These are phyloP conservation scores for Drosophila tsacasi DNA, from an alignment of 1,140 invertebrate genomes.

Conservation along the genomic window DNA sequence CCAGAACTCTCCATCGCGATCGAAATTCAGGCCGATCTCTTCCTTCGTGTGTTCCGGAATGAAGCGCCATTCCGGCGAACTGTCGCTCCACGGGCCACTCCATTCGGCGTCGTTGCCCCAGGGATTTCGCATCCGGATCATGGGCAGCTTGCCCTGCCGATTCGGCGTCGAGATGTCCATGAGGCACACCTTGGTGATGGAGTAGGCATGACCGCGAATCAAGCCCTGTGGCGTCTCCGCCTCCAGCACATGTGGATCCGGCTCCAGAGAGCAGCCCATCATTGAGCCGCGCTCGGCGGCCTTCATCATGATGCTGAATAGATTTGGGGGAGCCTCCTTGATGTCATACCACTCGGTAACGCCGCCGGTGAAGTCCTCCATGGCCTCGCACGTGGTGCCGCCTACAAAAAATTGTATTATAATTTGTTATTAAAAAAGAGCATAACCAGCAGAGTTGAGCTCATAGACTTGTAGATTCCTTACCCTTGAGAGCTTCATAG, in stretches of 20 bases:
- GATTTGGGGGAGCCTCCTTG: slow-evolving; percentile 93
- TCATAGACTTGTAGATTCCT: neutral
- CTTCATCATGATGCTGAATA: slow-evolving; percentile 96
- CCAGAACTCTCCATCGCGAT: slow-evolving; percentile 99
- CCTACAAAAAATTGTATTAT: slow-evolving; percentile 86
- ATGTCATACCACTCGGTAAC: slow-evolving; percentile 98
- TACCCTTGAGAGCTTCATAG: slow-evolving; percentile 97
- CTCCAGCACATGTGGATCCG: slow-evolving; percentile 95
- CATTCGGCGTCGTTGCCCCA: slow-evolving; percentile 99
- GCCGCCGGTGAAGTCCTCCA: slow-evolving; percentile 99
- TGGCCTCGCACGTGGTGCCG: slow-evolving; percentile 98
- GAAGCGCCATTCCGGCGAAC: slow-evolving; percentile 96
- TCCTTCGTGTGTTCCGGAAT: slow-evolving; percentile 95
- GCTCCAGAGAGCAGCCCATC: slow-evolving; percentile 99
- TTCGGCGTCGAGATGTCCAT: slow-evolving; percentile 95
- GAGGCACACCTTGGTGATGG: slow-evolving; percentile 95
- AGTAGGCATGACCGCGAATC: slow-evolving; percentile 98
- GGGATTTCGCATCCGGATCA: slow-evolving; percentile 95
- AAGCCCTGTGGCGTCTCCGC: slow-evolving; percentile 95
- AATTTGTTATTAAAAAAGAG: neutral
- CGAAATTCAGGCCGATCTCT: slow-evolving; percentile 95
- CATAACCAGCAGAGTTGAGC: neutral
- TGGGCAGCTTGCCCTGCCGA: slow-evolving; percentile 92
- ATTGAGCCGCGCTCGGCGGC: slow-evolving; percentile 96
- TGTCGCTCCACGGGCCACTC: slow-evolving; percentile 98